Conservation (phyloP, 2,113 vertebrate species). For the Madoqua kirkii region DNA sequence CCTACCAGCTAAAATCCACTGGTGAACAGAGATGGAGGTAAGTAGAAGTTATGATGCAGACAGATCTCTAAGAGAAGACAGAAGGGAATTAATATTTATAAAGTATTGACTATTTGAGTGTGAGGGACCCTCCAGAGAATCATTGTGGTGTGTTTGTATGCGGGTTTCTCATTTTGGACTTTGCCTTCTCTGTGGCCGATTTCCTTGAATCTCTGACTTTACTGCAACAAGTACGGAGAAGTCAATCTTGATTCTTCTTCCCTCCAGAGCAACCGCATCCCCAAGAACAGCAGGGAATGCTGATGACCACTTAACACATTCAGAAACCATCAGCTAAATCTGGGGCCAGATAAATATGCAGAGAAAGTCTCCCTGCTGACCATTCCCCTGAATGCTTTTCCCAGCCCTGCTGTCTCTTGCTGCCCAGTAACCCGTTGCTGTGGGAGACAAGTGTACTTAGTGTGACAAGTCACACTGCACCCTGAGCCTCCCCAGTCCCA, state of each 20-base stretch:
- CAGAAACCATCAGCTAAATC: slow-evolving; percentile 45
- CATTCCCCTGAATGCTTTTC: slow-evolving; percentile 57
- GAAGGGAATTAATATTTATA: slow-evolving; percentile 33
- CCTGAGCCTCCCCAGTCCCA: slow-evolving; percentile 19
- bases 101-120: neutral
- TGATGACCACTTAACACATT: slow-evolving; percentile 45
- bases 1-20: neutral
- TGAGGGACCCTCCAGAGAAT: neutral
- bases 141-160: neutral
- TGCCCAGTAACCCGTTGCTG: slow-evolving; percentile 72
- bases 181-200: neutral
- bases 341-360: slow-evolving; percentile 59
- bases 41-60: neutral
- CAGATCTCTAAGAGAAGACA: neutral
- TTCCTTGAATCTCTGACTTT: slow-evolving; percentile 26
- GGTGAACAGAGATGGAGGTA: neutral
- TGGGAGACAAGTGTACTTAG: slow-evolving; percentile 71
- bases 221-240: slow-evolving; percentile 19
- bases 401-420: slow-evolving; percentile 38
- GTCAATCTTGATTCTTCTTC: neutral
- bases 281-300: slow-evolving; percentile 40
- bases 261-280: neutral
- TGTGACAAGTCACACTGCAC: slow-evolving; percentile 65
- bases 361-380: slow-evolving; percentile 53
- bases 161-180: neutral